Percentiles rank a stretch among this genome's conserved stretches.
These are phyloP conservation scores for Fringilla coelebs DNA, from an alignment of 2,797 vertebrate genomes.

Conservation along the genomic window DNA sequence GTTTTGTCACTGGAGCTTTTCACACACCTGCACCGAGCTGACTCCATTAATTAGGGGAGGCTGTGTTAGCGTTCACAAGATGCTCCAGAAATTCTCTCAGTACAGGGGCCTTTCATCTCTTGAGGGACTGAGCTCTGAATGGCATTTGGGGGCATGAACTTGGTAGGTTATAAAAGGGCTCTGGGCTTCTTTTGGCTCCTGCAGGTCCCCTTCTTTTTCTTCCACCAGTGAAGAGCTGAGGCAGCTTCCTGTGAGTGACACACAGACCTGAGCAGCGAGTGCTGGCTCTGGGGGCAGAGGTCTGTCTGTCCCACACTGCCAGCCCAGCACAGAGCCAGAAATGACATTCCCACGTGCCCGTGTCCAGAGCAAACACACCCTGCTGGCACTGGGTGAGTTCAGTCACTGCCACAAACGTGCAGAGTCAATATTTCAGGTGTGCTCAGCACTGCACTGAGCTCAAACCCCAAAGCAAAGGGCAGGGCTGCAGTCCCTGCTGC, in stretches of 20 bases:
- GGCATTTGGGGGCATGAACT: neutral
- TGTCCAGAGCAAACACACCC: neutral
- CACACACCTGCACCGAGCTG: neutral
- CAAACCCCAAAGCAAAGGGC: neutral
- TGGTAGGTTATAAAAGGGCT: neutral
- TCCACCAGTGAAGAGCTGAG: neutral
- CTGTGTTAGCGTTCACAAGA: neutral
- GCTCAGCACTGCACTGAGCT: neutral
- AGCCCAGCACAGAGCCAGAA: neutral
- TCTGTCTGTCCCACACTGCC: neutral
- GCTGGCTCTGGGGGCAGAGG: neutral
- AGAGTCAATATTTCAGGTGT: neutral
- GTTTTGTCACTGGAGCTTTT: slow-evolving; percentile 38
- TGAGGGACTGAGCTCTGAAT: neutral
- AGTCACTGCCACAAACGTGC: neutral
- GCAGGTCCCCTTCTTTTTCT: neutral
- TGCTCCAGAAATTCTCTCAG: neutral
- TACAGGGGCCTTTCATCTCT: slow-evolving; percentile 9
- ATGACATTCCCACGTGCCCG: neutral
- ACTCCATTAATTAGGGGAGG: slow-evolving; percentile 16
- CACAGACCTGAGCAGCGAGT: neutral
- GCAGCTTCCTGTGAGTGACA: neutral
- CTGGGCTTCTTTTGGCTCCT: neutral
- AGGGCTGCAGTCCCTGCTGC: neutral
- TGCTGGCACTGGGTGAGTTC: neutral